Evolutionary conservation across 2,797 vertebrate genomes (phyloP).

Genomic region (Furcifer pardalis): DNA sequence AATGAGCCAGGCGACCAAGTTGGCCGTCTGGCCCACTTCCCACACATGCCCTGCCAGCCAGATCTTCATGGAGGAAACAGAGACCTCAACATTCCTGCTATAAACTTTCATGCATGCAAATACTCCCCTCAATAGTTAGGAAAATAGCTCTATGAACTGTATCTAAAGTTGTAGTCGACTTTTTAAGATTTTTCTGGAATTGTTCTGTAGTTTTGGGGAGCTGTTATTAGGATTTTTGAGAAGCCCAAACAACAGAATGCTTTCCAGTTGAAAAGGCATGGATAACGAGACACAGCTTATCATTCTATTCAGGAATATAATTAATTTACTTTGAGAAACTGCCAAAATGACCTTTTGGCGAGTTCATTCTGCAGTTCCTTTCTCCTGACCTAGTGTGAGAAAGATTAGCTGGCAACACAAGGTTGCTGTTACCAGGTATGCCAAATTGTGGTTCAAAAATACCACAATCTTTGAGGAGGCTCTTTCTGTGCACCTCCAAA

Average conservation of each 20-base stretch:
- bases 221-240: slow-evolving; percentile 38
- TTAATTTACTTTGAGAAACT: slow-evolving; percentile 28
- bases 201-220: slow-evolving; percentile 22
- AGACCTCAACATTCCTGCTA: background rate
- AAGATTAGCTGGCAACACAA: too few relatives aligned
- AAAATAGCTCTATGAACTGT: background rate
- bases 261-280: background rate
- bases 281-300: background rate
- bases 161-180: background rate
- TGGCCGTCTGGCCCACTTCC: too few relatives aligned
- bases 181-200: background rate
- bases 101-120: slow-evolving; percentile 23
- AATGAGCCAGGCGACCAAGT: too few relatives aligned
- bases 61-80: background rate
- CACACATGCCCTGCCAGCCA: too few relatives aligned
- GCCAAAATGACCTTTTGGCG: too few relatives aligned
- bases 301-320: background rate
- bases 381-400: too few relatives aligned
- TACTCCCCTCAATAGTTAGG: background rate
- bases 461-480: too few relatives aligned
- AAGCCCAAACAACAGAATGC: background rate
- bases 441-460: too few relatives aligned
- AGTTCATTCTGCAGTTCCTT: too few relatives aligned
- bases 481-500: too few relatives aligned
- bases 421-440: too few relatives aligned